phyloP scores from a whole-genome alignment of 2,888 invertebrate genomes.

The Crossocerus cetratus region DNA sequence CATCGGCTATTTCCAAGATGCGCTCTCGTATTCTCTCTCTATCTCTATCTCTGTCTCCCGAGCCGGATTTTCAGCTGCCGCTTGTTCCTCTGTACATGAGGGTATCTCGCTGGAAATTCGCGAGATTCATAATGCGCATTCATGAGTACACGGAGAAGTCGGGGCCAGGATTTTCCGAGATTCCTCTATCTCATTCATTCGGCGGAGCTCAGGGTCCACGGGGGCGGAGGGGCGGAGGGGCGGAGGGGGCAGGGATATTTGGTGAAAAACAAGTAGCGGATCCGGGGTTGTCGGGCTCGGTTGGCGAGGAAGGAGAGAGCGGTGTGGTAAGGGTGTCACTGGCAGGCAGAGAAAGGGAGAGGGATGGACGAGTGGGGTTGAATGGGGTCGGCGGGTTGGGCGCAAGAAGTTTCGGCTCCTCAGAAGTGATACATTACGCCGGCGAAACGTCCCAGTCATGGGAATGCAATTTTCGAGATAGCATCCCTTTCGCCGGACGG shows the following conservation, averaged over 20 bases:
- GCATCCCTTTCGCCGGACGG: conserved; percentile 14
- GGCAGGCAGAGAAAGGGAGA: background rate
- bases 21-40: too few relatives aligned
- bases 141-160: background rate
- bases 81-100: background rate
- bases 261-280: background rate
- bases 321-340: too few relatives aligned
- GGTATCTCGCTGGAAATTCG: background rate
- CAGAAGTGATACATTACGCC: conserved; percentile 22
- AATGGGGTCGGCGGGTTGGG: background rate
- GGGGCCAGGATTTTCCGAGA: too few relatives aligned
- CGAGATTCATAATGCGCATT: background rate
- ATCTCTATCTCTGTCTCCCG: too few relatives aligned
- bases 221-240: background rate
- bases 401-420: conserved; percentile 1
- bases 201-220: background rate
- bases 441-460: conserved; percentile 25
- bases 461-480: conserved; percentile 31
- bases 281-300: background rate
- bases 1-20: background rate
- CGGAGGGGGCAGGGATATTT: background rate
- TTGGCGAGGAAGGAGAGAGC: background rate
- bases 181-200: background rate
- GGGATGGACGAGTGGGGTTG: background rate
- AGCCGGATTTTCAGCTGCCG: too few relatives aligned